Evolutionary conservation across 2,888 invertebrate genomes (phyloP), one percentile per base, ranked within the genome.

Genomic region (Sesamia inferens): DNA sequence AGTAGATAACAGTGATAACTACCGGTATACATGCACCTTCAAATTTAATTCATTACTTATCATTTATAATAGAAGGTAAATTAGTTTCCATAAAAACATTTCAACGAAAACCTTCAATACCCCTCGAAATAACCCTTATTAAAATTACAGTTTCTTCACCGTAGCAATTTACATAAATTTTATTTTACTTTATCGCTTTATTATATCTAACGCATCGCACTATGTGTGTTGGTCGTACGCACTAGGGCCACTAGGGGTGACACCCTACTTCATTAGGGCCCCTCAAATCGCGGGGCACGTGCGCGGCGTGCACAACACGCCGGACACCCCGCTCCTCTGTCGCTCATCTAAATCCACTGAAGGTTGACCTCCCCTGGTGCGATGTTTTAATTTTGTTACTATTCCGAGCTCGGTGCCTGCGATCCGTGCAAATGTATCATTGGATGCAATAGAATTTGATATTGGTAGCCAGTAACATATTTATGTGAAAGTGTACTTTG

Each of bases 201-300:
- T 86, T 74, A 78, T 78, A 85, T 78, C 79, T 88, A 87, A 88
- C 66, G 51, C 78, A 71, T 74, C 87, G 76, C 74, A 85, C 61
- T 74, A 74, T 86, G 61, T 87, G 80, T 80, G 64, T 58, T 67
- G 42, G 68, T 47, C 71, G 75, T 70, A 74, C 59, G 39, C 68
- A 73, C 82, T 89, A 22, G 58, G 31, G 19, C 11, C 58, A 58
- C 31, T 31, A 92, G 92, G 94, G 94, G 93, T 87, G 92, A 88
- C 85, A 91, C 94, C 95, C 94, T 92, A 92, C 94, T 95, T 96
- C 94, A 95, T 95, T 95, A 94, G 91, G 87, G 86, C 90, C 94
- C 94, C 92, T 90, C 90, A 90, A 91, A 92, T 92, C 91, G 93
- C 90, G 89, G 85, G 91, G 93, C 94, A 94, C 95, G 95, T 95